Base-by-base conservation (phyloP, 2,797 vertebrate species). In the Sebastolobus altivelis region DNA sequence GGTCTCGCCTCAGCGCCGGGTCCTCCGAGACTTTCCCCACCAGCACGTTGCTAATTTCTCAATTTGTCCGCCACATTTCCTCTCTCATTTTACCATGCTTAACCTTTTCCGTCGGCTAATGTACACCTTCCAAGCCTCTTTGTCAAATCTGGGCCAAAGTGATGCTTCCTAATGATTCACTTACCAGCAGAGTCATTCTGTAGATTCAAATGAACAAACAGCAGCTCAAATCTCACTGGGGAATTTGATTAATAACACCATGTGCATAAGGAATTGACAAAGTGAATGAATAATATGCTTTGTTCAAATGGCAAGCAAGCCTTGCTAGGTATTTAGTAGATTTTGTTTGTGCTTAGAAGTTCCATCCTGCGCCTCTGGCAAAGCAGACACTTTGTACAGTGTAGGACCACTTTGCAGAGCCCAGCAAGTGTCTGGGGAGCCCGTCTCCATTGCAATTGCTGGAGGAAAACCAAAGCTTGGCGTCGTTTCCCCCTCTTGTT, bases 11-110 rank as follows among this genome's bases (percentile, higher is more conserved):
- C 93, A 81, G 85, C 73, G 62, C 84, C 72, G 49, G 87, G 91
- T 94, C 95, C 95, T 95, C 85, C 6, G 95, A 95, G 95, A 95
- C 89, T 85, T 80, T 88, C 80, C 72, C 79, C 77, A 80, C 80
- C 82, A 77, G 82, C 89, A 85, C 83, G 59, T 92, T 89, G 91
- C 93, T 96, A 96, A 96, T 95, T 95, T 95, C 94, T 95, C 95
- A 95, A 95, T 95, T 95, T 95, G 94, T 95, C 93, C 88, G 37
- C 87, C 84, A 84, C 88, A 82, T 93, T 91, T 92, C 81, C 84
- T 77, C 83, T 84, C 90, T 87, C 83, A 74, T 93, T 93, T 94
- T 92, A 86, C 85, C 77, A 79, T 40, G 81, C 83, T 94, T 94
- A 95, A 94, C 95, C 94, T 95, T 93, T 93, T 88, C 89, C 84